Percentiles rank a stretch among this genome's conserved stretches.
Conservation (phyloP, 2,797 vertebrate genomes). For the Discoglossus pictus region DNA sequence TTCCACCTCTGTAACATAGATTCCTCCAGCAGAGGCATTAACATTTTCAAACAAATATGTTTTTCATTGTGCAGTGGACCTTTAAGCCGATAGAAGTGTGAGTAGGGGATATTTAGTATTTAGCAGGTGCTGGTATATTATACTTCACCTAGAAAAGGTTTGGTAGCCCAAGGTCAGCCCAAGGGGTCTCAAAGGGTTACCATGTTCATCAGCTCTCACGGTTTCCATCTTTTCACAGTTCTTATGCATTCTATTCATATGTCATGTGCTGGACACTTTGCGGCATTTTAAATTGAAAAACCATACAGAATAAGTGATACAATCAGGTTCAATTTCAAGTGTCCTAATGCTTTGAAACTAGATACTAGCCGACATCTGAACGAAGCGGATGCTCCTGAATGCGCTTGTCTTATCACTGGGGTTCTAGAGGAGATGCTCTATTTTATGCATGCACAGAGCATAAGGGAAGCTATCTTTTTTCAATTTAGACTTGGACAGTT, state of each 20-base stretch:
- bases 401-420: conserved; percentile 48
- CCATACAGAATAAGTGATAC: conserved; percentile 37
- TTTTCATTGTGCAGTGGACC: no score
- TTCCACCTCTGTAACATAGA: no score
- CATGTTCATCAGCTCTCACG: neutral
- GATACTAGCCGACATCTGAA: conserved; percentile 41
- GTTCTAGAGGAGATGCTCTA: conserved; percentile 41
- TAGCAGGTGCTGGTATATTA: no score
- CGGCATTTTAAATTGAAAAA: conserved; percentile 43
- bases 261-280: conserved; percentile 28
- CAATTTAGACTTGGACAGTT: conserved; percentile 54
- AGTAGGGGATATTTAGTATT: no score
- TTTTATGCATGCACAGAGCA: conserved; percentile 24
- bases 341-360: conserved; percentile 44
- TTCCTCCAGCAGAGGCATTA: no score
- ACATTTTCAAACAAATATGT: no score
- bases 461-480: conserved; percentile 42
- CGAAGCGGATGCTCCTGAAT: conserved; percentile 43
- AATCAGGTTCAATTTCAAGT: conserved; percentile 50
- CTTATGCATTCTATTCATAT: conserved; percentile 34
- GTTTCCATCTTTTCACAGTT: conserved; percentile 1
- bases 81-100: no score
- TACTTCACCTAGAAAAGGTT: no score
- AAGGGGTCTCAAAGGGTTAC: neutral
- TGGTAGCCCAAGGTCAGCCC: no score